Conservation (phyloP, 2,113 vertebrate genomes). For the Mirza zaza region DNA sequence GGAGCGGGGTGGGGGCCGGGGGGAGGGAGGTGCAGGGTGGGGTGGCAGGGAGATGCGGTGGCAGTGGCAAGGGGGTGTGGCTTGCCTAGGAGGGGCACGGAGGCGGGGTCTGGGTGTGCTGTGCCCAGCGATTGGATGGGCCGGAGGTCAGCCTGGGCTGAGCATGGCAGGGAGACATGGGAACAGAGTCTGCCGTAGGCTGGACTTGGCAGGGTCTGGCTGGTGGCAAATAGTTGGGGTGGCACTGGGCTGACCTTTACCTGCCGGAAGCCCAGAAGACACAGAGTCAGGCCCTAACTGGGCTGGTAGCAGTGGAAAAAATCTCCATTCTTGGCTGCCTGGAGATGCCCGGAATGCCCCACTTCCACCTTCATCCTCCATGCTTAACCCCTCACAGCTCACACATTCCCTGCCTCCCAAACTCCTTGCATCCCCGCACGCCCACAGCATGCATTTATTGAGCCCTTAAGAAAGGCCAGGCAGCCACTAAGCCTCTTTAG, state of each 20-base stretch:
- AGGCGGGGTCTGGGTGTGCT: too few relatives aligned
- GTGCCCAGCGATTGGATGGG: too few relatives aligned
- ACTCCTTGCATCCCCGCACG: accelerated
- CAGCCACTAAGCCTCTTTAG: neutral
- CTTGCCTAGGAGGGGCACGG: neutral
- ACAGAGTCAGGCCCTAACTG: accelerated
- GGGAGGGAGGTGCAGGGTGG: too few relatives aligned
- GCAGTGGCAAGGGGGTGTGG: neutral
- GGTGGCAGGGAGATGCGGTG: too few relatives aligned
- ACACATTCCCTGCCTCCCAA: accelerated
- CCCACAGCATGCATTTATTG: neutral
- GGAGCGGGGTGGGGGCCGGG: too few relatives aligned
- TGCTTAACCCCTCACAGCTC: neutral
- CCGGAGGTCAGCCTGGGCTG: too few relatives aligned
- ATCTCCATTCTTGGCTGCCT: neutral
- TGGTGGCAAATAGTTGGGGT: too few relatives aligned
- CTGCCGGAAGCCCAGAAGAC: accelerated
- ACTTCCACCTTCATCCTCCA: neutral
- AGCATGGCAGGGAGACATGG: too few relatives aligned
- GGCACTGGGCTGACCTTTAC: too few relatives aligned
- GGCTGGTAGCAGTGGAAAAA: neutral
- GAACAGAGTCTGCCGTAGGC: too few relatives aligned
- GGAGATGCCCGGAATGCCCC: neutral
- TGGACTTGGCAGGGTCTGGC: too few relatives aligned
- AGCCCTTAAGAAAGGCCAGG: neutral